Evolutionary conservation across 2,113 vertebrate species (phyloP), one percentile per base, ranked within the genome.

Genomic region (Proterorhinus semilunaris): DNA sequence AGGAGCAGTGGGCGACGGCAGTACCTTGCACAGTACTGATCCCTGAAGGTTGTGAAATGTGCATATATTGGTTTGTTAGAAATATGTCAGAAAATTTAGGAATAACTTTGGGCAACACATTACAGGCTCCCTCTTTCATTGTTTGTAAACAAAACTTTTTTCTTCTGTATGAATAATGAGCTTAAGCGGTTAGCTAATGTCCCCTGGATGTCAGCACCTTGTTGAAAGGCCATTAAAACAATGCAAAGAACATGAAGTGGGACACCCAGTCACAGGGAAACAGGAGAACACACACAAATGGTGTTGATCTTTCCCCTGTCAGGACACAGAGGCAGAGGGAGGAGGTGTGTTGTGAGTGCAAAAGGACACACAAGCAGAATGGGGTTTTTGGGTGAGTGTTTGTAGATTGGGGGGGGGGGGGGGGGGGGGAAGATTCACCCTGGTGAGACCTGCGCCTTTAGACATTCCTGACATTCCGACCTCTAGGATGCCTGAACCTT

Each of bases 381-480:
- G 59, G 43, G 75, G 69, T 58, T 46, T 55, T 45, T 62, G 48
- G 54, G 48, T 51, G 51, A 69, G 43, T 63, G 67, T 75, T 42
- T 58, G 44, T 58, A 27, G 17, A 69, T n/a, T 43, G 52, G 12
- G 7, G 73, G 75, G 75, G 79, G 77, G 52, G 12, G 7, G 73
- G 75, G 75, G 79, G 77, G 64, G 61, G 53, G 83, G 82, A 59
- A 69, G 69, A 89, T 87, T 91, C 88, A 86, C 83, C 85, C 85
- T 79, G 76, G 86, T 91, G 90, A 87, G 82, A 90, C 78, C 86
- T 86, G 76, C 69, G 71, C 79, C 82, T 75, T 85, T 69, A 81
- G 68, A 85, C 92, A 93, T 93, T 92, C 91, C 89, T 84, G 66
- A 69, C 86, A 93, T 93, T 90, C 92, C 90, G 63, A 87, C 86